These are phyloP conservation scores for Scarus forsteni DNA, from an alignment of 2,797 vertebrate species.

Conservation along the genomic window DNA sequence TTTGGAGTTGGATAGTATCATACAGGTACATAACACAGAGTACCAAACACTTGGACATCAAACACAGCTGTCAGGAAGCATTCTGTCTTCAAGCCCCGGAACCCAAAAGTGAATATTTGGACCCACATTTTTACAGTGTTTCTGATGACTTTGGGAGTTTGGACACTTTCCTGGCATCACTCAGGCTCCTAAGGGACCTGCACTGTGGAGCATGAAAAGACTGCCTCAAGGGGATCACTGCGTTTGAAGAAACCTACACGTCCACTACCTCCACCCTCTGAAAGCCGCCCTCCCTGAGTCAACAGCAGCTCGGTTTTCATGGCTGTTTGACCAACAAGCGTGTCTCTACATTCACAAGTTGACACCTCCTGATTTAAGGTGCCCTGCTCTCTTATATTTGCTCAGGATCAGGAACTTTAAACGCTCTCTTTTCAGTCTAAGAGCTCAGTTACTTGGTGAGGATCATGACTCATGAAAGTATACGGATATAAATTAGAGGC, in stretches of 20 bases:
- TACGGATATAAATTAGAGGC: slow-evolving; percentile 44
- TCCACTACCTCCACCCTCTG: slow-evolving; percentile 66
- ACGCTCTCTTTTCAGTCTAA: slow-evolving; percentile 47
- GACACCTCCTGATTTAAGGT: slow-evolving; percentile 80
- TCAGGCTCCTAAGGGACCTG: slow-evolving; percentile 77
- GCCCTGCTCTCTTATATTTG: slow-evolving; percentile 61
- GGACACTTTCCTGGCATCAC: slow-evolving; percentile 72
- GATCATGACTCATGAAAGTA: slow-evolving; percentile 56
- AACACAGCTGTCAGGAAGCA: background rate
- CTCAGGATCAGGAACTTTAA: slow-evolving; percentile 63
- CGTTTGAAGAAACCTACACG: slow-evolving; percentile 60
- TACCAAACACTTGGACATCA: slow-evolving; percentile 13
- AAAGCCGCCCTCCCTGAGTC: slow-evolving; percentile 73
- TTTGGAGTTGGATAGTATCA: background rate
- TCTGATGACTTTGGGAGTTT: slow-evolving; percentile 54
- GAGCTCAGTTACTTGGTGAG: slow-evolving; percentile 49
- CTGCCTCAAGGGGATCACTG: slow-evolving; percentile 63
- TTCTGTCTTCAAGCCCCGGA: slow-evolving; percentile 19
- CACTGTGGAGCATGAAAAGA: slow-evolving; percentile 71
- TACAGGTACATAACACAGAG: background rate
- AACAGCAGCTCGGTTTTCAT: slow-evolving; percentile 76
- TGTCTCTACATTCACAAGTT: slow-evolving; percentile 80
- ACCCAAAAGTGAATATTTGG: slow-evolving; percentile 48
- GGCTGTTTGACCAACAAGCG: slow-evolving; percentile 75
- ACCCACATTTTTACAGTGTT: slow-evolving; percentile 31